Base-by-base conservation (phyloP, 2,888 invertebrate genomes). In the Campopleginae sp. region DNA sequence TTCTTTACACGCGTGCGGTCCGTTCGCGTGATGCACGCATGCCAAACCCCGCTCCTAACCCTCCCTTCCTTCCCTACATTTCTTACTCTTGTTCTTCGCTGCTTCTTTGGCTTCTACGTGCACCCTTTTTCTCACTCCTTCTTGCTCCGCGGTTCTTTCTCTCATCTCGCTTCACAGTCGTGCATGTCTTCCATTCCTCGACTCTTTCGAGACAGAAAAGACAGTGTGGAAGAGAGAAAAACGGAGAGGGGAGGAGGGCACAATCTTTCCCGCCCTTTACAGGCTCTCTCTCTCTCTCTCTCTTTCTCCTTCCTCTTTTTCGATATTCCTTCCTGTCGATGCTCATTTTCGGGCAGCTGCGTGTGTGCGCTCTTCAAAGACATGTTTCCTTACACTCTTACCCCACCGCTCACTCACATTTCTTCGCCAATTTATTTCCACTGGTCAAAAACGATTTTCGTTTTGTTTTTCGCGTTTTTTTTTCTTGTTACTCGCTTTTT, bases 21-120 rank as follows among this genome's bases (percentile, higher is more conserved):
- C 89, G 91, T 87, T 92, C 89, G 92, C 92, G 92, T 92, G 92
- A 91, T 89, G 90, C 90, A 90, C 92, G 92, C 91, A 90, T 89
- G 87, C 88, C 86, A 79, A 82, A 84, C 86, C 75, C 79, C 82
- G 44, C 80, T 70, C 71, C 80, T 65, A 58, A 58, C 78, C 63
- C 80, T 61, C 82, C 66, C 46, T 65, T 74, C 65, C 27, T 46
- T 48, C 72, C 63, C 76, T 70, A 82, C 72, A 31, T 66, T 66
- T 48, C 66, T 51, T 38, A 77, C 77, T 61, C 61, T 23, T 38
- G 66, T 46, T 83, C 74, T 54, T 23, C 63, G 72, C 58, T 58
- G 68, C 84, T 82, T 65, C 72, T 48, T 74, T 8, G 23, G 31
- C 58, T 70, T 72, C 75, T 33, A 10, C 23, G 17, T 46, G 42